These are phyloP conservation scores for Drosophila birchii DNA, from an alignment of 2,888 invertebrate genomes.

Conservation along the genomic window DNA sequence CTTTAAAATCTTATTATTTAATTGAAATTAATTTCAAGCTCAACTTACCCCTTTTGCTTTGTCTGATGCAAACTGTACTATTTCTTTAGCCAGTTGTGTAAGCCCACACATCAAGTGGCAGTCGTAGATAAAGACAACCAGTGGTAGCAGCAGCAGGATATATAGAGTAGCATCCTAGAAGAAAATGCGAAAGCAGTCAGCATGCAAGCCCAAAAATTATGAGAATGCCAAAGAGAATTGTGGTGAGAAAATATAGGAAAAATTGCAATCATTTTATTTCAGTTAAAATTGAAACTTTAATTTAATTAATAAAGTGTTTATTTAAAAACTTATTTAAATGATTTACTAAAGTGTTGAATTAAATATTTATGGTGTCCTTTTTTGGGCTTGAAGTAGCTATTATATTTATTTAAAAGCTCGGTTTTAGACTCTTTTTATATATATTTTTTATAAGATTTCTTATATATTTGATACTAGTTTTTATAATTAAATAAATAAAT, in stretches of 20 bases:
- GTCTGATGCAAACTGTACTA: neutral
- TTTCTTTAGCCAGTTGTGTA: neutral
- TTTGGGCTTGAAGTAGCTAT: too few species aligned
- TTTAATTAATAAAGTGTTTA: neutral
- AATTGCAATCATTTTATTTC: neutral
- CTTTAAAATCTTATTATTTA: neutral
- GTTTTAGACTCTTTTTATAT: too few species aligned
- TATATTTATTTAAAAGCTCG: too few species aligned
- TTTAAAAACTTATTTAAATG: neutral
- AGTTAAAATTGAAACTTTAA: neutral
- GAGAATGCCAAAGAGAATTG: constrained; percentile 11
- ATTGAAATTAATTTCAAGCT: neutral
- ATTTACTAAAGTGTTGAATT: too few species aligned
- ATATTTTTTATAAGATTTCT: too few species aligned
- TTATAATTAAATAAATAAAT: neutral
- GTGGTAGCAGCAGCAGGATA: constrained; percentile 42
- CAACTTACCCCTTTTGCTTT: neutral
- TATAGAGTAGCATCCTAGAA: constrained; percentile 23
- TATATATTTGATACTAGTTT: too few species aligned
- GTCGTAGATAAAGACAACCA: constrained; percentile 66
- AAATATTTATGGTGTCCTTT: too few species aligned
- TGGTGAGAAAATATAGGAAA: constrained; percentile 32
- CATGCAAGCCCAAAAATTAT: constrained; percentile 33
- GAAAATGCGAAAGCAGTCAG: constrained; percentile 6
- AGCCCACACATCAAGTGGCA: constrained; percentile 53